Evolutionary conservation across 2,888 invertebrate genomes (phyloP), one percentile per base, ranked within the genome.

Genomic region (Cantharis nigra): DNA sequence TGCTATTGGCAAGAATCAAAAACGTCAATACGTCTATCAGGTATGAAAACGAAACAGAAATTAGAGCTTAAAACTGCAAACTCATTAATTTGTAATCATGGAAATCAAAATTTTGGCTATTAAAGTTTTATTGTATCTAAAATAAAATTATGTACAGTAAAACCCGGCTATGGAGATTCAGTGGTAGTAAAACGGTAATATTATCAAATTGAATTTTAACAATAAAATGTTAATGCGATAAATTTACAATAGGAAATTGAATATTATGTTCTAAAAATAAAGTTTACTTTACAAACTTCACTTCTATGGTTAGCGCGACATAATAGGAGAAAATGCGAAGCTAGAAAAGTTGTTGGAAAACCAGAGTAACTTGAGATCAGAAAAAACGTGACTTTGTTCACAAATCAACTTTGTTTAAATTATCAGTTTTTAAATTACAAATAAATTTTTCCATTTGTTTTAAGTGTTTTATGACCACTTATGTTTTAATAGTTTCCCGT

Each of bases 11-110:
- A 71, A 62, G 67, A 71, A 72, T 67, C 65, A 63, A 72, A 76
- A 69, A 76, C 63, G 76, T 76, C 76, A 72, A 18, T 76, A 63
- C 65, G 1, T 75, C 63, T 49, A 67, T 71, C 65, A 49, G 49
- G 65, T 74, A 74, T 70, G 14, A 64, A 63, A 70, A 49, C 49
- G 4, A n/a, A 49, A 49, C 49, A 7, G 5, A 49, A 49, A n/a
- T n/a, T 4, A n/a, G 3, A 33, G 13, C 11, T 13, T 4, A 33
- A 33, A 11, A 13, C 4, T 33, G 3, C 33, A 4, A 3, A 26
- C 9, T 0, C 1, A 9, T 26, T 26, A 26, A 26, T 26, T 49
- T n/a, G 49, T n/a, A 49, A 49, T 49, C n/a, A 49, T 49, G 9
- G 7, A 49, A 49, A n/a, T 49, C n/a, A 2, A 49, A 49, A n/a